Percentiles rank a stretch among this genome's conserved stretches.
Conservation (phyloP, 2,113 vertebrate species). For the Neotoma lepida region DNA sequence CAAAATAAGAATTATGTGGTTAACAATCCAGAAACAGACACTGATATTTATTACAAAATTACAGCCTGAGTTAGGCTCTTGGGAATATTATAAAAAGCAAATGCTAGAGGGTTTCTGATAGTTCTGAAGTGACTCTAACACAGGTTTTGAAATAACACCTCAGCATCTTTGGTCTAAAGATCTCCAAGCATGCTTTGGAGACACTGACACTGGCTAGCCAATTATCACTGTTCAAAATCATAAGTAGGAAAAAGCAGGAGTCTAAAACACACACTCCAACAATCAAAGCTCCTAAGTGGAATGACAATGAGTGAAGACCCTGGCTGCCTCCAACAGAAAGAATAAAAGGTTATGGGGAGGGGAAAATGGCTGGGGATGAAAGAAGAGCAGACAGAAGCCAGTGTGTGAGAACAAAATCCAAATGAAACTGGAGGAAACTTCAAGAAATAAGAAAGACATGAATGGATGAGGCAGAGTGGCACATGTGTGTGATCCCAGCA, state of each 20-base stretch:
- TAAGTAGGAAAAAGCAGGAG: neutral
- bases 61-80: neutral
- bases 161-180: neutral
- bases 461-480: neutral
- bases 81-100: neutral
- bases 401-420: neutral
- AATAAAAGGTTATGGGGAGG: neutral
- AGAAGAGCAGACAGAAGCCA: neutral
- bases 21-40: conserved; percentile 56
- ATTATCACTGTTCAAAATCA: conserved; percentile 7
- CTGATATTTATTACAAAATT: conserved; percentile 45
- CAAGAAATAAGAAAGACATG: too few relatives aligned
- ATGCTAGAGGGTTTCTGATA: neutral
- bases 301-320: neutral
- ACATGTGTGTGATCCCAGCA: neutral
- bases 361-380: neutral
- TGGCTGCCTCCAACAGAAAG: neutral
- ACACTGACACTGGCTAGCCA: neutral
- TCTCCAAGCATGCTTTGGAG: neutral
- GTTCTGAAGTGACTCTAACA: neutral
- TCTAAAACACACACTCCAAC: neutral
- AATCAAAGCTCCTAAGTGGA: neutral
- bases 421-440: neutral
- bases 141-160: neutral
- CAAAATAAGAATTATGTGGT: conserved; percentile 47